These are phyloP conservation scores for Atractosteus spatula DNA, from an alignment of 2,113 vertebrate genomes.

Conservation along the genomic window DNA sequence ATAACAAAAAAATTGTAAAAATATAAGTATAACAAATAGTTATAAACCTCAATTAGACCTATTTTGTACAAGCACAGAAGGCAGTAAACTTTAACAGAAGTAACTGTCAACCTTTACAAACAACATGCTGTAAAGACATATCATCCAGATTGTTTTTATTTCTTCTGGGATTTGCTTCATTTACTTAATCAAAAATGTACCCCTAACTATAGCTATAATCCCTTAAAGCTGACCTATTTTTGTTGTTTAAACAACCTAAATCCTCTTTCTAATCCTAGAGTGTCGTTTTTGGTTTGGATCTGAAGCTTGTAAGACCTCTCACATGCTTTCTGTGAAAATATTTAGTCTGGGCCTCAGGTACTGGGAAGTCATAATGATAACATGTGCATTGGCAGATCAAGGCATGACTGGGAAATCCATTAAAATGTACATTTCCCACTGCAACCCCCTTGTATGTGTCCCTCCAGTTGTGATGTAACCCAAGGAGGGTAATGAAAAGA, in stretches of 20 bases:
- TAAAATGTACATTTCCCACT: neutral
- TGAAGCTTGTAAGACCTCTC: constrained; percentile 28
- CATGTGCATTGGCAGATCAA: constrained; percentile 28
- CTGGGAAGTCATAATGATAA: constrained; percentile 40
- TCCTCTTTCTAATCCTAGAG: constrained; percentile 5
- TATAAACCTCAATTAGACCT: no score
- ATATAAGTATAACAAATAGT: no score
- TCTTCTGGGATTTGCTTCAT: no score
- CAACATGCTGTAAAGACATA: no score
- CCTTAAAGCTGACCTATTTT: constrained; percentile 4
- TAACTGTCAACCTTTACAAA: no score
- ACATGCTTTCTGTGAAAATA: constrained; percentile 47
- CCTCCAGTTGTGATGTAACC: constrained; percentile 31
- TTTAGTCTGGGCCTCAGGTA: constrained; percentile 38
- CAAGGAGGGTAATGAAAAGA: constrained; percentile 39
- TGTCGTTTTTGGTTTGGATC: constrained; percentile 19
- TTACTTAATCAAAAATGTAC: neutral
- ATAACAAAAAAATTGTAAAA: no score
- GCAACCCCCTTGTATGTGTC: neutral
- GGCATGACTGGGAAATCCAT: constrained; percentile 27
- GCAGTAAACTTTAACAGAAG: no score
- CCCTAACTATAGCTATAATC: constrained; percentile 4
- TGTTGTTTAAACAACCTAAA: constrained; percentile 9
- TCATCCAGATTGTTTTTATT: no score
- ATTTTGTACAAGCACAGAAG: no score